Conservation (phyloP, 1,140 invertebrate species). For the Drosophila murphyi region DNA sequence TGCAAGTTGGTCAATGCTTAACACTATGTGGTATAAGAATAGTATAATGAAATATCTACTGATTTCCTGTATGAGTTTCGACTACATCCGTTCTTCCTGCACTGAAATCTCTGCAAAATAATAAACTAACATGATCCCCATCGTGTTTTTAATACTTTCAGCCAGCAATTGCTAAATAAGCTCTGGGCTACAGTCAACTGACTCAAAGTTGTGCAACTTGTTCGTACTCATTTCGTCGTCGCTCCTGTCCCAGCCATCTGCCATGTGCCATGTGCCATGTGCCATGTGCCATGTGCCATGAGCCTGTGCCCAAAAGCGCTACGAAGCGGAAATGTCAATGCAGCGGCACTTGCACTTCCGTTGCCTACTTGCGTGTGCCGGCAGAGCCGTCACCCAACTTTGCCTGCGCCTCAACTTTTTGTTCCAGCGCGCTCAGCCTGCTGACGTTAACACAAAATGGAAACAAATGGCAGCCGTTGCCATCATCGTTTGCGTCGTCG, state of each 20-base stretch:
- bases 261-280: too few species aligned
- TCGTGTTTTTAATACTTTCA: constrained; percentile 6
- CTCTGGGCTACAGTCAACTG: constrained; percentile 60
- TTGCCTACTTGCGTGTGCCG: constrained; percentile 65
- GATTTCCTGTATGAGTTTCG: constrained; percentile 25
- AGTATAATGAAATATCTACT: constrained; percentile 4
- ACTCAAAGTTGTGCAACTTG: constrained; percentile 65
- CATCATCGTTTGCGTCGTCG: constrained; percentile 3
- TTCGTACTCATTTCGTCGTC: constrained; percentile 2
- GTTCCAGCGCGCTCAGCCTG: constrained; percentile 70
- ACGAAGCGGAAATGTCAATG: constrained; percentile 80
- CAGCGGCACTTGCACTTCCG: constrained; percentile 80
- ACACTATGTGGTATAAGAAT: background rate
- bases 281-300: constrained; percentile 1
- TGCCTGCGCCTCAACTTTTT: constrained; percentile 60
- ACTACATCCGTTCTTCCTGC: constrained; percentile 28
- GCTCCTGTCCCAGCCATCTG: constrained; percentile 34
- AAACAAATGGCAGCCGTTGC: constrained; percentile 72
- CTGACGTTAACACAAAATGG: constrained; percentile 81
- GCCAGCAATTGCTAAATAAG: constrained; percentile 50
- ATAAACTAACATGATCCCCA: constrained; percentile 24
- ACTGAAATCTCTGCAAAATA: constrained; percentile 19
- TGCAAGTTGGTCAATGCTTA: background rate
- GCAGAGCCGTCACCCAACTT: constrained; percentile 56
- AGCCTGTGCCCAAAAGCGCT: constrained; percentile 60